Conservation (phyloP, 1,140 invertebrate genomes). For the Lethrus apterus region DNA sequence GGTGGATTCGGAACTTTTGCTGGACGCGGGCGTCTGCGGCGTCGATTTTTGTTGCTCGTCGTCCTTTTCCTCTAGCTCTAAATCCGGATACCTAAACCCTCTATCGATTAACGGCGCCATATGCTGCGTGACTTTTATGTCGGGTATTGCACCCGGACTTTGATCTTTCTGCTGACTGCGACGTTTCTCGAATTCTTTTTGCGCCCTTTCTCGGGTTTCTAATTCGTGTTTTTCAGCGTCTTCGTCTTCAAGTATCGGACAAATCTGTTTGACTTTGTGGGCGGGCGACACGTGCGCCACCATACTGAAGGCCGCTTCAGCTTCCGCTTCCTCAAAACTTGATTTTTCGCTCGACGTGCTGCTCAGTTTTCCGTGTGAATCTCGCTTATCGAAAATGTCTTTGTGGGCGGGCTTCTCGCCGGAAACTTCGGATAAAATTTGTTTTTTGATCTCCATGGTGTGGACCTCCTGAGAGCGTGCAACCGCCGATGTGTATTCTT, state of each 20-base stretch:
- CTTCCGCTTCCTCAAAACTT: conserved; percentile 45
- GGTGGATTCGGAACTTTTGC: conserved; percentile 55
- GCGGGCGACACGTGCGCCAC: conserved; percentile 41
- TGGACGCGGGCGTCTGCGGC: conserved; percentile 53
- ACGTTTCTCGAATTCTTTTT: conserved; percentile 43
- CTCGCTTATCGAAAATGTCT: conserved; percentile 34
- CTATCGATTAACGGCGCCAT: conserved; percentile 44
- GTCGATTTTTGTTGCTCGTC: conserved; percentile 34
- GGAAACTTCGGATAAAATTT: conserved; percentile 16
- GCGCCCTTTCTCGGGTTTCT: conserved; percentile 41
- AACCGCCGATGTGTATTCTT: conserved; percentile 26
- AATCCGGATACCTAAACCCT: conserved; percentile 46
- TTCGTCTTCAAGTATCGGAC: conserved; percentile 49
- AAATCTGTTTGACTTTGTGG: conserved; percentile 39
- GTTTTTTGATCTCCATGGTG: conserved; percentile 18
- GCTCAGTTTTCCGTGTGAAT: conserved; percentile 37
- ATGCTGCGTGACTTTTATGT: conserved; percentile 63
- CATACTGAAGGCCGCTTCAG: conserved; percentile 45
- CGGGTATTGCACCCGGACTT: conserved; percentile 52
- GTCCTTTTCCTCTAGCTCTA: conserved; percentile 39
- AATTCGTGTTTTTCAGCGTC: conserved; percentile 47
- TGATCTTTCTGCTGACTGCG: conserved; percentile 40
- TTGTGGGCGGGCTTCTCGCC: conserved; percentile 21
- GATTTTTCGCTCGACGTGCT: conserved; percentile 39
- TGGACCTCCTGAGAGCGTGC: conserved; percentile 18